A percentile compares a stretch with the other conserved stretches of the same genome.
These are phyloP conservation scores for Nipponacmea schrenckii DNA, from an alignment of 2,888 invertebrate species.

Conservation along the genomic window DNA sequence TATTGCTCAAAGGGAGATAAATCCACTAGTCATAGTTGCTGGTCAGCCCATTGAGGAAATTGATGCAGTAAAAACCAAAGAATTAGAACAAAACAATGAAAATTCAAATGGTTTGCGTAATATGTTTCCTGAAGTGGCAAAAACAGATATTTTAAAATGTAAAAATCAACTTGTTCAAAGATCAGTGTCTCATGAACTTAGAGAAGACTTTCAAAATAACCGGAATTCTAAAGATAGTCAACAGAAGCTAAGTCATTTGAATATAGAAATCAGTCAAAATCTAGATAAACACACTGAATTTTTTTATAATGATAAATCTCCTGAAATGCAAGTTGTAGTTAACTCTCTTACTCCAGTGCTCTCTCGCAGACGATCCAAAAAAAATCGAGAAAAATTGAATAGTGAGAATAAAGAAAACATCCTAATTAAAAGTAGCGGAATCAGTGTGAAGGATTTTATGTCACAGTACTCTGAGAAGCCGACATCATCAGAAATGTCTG, in stretches of 20 bases:
- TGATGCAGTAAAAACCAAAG: not conserved
- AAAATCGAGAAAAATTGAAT: conserved; percentile 27
- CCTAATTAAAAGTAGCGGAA: not conserved
- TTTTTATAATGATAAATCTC: conserved; percentile 38
- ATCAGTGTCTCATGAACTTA: too few relatives aligned
- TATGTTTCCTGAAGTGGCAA: not conserved
- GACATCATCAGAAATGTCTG: conserved; percentile 35
- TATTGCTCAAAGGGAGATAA: not conserved
- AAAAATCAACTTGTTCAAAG: too few relatives aligned
- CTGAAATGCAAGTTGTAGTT: conserved; percentile 54
- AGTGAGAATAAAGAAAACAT: conserved; percentile 22
- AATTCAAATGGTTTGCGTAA: not conserved
- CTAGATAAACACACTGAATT: conserved; percentile 8
- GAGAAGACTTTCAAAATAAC: too few relatives aligned
- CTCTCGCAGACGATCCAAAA: conserved; percentile 38
- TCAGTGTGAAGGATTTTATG: conserved; percentile 13
- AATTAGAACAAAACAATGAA: not conserved
- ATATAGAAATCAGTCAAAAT: not conserved
- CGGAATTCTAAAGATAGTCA: not conserved
- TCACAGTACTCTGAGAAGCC: conserved; percentile 5
- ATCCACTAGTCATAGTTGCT: conserved; percentile 1
- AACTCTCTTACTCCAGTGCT: conserved; percentile 55
- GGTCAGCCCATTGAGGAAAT: not conserved
- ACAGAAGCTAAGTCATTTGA: not conserved
- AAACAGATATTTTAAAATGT: too few relatives aligned